phyloP scores from a whole-genome alignment of 2,888 invertebrate species.

The Brenthis hecate region DNA sequence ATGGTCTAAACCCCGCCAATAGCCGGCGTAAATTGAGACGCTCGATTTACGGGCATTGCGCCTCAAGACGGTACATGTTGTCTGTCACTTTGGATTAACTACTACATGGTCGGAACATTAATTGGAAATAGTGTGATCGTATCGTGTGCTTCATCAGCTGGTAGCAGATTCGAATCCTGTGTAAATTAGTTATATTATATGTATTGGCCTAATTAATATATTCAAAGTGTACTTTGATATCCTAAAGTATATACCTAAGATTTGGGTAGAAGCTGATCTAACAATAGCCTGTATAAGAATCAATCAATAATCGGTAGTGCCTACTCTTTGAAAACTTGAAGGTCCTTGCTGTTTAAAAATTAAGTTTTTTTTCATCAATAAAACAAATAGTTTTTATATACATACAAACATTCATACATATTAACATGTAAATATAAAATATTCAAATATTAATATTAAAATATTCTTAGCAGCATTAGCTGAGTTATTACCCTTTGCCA shows the following conservation, averaged over 20 bases:
- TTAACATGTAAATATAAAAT: too few species aligned
- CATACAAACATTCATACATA: too few species aligned
- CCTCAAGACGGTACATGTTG: slow-evolving; percentile 38
- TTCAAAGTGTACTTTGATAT: not conserved
- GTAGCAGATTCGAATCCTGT: not conserved
- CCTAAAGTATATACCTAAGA: not conserved
- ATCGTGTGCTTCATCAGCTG: not conserved
- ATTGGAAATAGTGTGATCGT: slow-evolving; percentile 17
- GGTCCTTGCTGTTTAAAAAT: too few species aligned
- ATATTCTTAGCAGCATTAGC: too few species aligned
- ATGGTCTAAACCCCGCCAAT: slow-evolving; percentile 48
- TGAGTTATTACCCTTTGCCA: too few species aligned
- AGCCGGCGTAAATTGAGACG: slow-evolving; percentile 47
- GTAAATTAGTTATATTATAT: not conserved
- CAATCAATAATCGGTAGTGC: too few species aligned
- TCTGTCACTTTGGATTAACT: slow-evolving; percentile 44
- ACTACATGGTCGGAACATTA: slow-evolving; percentile 31
- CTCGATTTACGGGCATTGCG: slow-evolving; percentile 46
- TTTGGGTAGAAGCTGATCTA: too few species aligned
- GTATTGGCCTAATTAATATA: not conserved
- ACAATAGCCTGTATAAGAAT: too few species aligned
- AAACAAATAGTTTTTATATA: too few species aligned
- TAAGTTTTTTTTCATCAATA: too few species aligned
- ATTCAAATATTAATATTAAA: too few species aligned
- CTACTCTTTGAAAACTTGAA: too few species aligned